Evolutionary conservation across 2,888 invertebrate genomes (phyloP), one percentile per base, ranked within the genome.

Genomic region (Agrotis clavis): DNA sequence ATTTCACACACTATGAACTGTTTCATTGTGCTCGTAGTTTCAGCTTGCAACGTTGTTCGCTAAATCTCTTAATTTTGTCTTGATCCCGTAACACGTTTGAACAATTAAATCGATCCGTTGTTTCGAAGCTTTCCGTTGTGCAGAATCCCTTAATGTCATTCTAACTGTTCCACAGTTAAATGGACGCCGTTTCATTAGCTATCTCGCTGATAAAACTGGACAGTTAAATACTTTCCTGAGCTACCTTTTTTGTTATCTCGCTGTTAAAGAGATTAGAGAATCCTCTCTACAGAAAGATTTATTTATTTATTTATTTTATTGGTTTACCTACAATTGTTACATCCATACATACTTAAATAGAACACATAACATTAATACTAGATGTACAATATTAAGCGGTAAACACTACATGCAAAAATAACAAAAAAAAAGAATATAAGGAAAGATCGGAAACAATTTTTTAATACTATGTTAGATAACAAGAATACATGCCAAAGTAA

Each of bases 61-160:
- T 65, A 71, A 83, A 83, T 69, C 67, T 76, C 67, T 67, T 73
- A 73, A 79, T 79, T 77, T 72, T 9, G 62, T 72, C 73, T 72
- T 66, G 67, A 83, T 83, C 71, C 59, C 61, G 64, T 60, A 35
- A 62, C 71, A 68, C 71, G 77, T 77, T 75, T 79, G 62, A 65
- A 69, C 83, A 75, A 83, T 83, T 79, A 85, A 73, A 82, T 71
- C 71, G 75, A 82, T 71, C 73, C 57, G 62, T 21, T 69, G 65
- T 74, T 76, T 59, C 67, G 41, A 76, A 84, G 74, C 68, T 79
- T 63, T 69, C 62, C 60, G 71, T 73, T 70, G 66, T 74, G 68
- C 73, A 67, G 63, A 78, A 72, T 82, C 85, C 69, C 56, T 77
- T 74, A 78, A 74, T 74, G 78, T 78, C 67, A 82, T 81, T 81